Percentiles rank a stretch among this genome's conserved stretches.
Conservation (phyloP, 2,888 invertebrate genomes). For the Bursaphelenchus okinawaensis region DNA sequence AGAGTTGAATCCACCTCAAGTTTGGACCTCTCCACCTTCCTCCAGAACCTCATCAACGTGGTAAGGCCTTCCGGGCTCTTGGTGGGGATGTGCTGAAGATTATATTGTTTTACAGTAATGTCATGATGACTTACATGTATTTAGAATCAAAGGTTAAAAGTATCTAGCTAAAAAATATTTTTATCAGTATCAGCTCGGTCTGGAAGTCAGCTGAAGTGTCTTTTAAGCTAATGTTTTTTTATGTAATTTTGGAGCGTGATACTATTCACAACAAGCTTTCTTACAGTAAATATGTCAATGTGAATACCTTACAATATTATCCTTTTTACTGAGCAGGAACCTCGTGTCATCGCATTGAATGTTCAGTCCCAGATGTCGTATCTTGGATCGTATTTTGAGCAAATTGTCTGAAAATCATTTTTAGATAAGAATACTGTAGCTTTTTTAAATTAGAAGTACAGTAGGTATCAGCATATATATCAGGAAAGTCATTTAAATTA, state of each 20-base stretch:
- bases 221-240: slow-evolving; percentile 8
- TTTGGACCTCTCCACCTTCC: background rate
- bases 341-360: slow-evolving; percentile 30
- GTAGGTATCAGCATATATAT: no score
- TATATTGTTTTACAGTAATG: no score
- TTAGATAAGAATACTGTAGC: background rate
- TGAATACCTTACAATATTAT: slow-evolving; percentile 10
- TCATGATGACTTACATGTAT: no score
- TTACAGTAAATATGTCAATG: background rate
- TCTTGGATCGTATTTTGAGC: background rate
- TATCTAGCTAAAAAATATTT: no score
- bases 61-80: background rate
- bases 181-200: no score
- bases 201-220: slow-evolving; percentile 11
- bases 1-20: background rate
- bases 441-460: no score
- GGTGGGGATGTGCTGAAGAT: background rate
- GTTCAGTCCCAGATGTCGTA: slow-evolving; percentile 34
- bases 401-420: background rate
- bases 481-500: background rate
- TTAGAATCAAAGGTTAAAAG: no score
- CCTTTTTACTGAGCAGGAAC: slow-evolving; percentile 21
- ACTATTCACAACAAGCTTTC: background rate
- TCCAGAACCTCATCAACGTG: background rate
- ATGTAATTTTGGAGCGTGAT: background rate